Evolutionary conservation across 1,140 invertebrate genomes (phyloP).

Genomic region (Lepidostoma basale): DNA sequence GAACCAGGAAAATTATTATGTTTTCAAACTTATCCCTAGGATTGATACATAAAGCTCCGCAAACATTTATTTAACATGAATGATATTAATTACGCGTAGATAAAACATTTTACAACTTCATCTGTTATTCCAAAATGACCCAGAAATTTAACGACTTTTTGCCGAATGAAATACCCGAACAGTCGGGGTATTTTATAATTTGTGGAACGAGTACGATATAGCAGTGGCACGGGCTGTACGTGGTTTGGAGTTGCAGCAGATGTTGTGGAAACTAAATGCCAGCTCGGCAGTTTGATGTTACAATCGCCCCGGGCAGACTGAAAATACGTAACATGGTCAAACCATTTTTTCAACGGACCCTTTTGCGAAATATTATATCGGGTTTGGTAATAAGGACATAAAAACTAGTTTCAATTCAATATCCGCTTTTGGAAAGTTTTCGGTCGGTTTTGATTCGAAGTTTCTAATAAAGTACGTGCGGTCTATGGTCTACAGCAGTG

Average conservation of each 20-base stretch:
- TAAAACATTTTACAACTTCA: not conserved
- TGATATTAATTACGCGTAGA: no score
- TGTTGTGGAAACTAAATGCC: conserved; percentile 8
- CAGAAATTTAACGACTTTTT: conserved; percentile 10
- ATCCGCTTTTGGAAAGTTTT: not conserved
- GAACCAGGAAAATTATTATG: no score
- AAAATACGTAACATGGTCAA: not conserved
- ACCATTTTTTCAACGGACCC: not conserved
- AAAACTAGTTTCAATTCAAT: not conserved
- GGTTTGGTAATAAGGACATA: not conserved
- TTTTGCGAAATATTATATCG: not conserved
- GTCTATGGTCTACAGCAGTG: no score
- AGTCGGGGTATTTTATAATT: conserved; percentile 18
- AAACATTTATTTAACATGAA: no score
- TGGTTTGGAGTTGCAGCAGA: conserved; percentile 4
- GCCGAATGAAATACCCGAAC: not conserved
- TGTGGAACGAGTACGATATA: not conserved
- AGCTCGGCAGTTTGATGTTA: not conserved
- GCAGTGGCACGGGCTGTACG: not conserved
- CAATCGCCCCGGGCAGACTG: not conserved
- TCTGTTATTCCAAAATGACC: conserved; percentile 1
- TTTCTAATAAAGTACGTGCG: no score
- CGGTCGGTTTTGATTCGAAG: no score
- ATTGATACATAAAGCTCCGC: no score
- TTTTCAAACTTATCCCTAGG: no score